Conservation (phyloP, 2,888 invertebrate species). For the Cheiracanthium punctorium region DNA sequence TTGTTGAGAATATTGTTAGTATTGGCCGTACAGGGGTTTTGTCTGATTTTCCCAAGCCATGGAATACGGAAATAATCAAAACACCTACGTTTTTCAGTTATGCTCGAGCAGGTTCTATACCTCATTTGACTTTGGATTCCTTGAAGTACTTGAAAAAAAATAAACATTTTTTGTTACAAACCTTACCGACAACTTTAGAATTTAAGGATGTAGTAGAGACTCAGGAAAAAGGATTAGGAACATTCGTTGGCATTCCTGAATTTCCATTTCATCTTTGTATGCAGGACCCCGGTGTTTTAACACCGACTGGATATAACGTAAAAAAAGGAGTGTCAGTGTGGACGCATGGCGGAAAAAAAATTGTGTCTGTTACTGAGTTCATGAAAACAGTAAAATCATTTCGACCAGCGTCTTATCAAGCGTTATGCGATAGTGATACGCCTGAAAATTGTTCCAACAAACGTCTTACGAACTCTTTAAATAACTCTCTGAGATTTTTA, state of each 20-base stretch:
- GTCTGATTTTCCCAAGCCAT: constrained; percentile 38
- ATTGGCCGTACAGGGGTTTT: constrained; percentile 40
- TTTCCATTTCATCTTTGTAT: constrained; percentile 80
- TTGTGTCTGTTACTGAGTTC: constrained; percentile 82
- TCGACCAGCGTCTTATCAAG: constrained; percentile 88
- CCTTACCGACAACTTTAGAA: constrained; percentile 83
- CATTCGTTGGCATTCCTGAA: constrained; percentile 82
- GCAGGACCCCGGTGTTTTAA: constrained; percentile 83
- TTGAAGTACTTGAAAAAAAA: constrained; percentile 74
- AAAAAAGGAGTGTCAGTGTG: constrained; percentile 85
- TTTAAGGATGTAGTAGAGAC: constrained; percentile 82
- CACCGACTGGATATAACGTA: constrained; percentile 84
- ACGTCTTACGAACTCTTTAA: constrained; percentile 83
- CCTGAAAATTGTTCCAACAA: constrained; percentile 83
- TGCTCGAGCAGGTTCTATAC: constrained; percentile 89
- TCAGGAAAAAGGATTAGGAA: constrained; percentile 82
- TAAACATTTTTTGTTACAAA: constrained; percentile 83
- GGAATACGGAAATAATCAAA: constrained; percentile 77
- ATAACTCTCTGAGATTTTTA: constrained; percentile 82
- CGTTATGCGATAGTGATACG: constrained; percentile 87
- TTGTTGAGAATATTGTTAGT: constrained; percentile 41
- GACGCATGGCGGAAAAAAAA: constrained; percentile 85
- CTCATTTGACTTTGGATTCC: constrained; percentile 81
- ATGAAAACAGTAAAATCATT: constrained; percentile 86
- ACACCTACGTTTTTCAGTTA: constrained; percentile 86